phyloP scores from a whole-genome alignment of 2,797 vertebrate species.

The Xenopus petersii region DNA sequence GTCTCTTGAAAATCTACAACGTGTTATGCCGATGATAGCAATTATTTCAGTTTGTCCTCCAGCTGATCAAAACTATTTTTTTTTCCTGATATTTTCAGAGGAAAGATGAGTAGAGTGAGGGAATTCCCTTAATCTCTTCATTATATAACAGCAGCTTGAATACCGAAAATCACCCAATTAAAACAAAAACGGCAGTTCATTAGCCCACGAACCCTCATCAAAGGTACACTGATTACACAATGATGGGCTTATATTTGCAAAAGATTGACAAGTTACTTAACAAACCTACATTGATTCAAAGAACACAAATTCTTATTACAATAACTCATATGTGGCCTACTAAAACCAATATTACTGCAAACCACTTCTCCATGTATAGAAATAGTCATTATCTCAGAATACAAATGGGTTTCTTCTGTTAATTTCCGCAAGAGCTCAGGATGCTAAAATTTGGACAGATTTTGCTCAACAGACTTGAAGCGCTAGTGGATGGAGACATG shows the following conservation, averaged over 20 bases:
- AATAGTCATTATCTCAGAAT: no score
- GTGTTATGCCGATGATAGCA: neutral
- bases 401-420: no score
- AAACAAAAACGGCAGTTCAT: neutral
- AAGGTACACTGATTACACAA: neutral
- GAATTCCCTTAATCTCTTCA: constrained; percentile 1
- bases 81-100: neutral
- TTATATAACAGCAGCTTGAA: neutral
- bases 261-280: neutral
- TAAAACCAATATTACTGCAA: no score
- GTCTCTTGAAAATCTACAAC: neutral
- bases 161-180: neutral
- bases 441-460: no score
- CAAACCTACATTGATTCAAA: neutral
- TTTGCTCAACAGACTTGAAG: no score
- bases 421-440: no score
- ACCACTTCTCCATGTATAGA: no score
- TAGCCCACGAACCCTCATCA: neutral
- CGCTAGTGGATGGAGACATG: no score
- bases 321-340: no score
- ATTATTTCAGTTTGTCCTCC: neutral
- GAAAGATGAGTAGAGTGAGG: neutral
- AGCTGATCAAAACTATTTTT: neutral
- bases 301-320: neutral
- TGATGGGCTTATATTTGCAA: neutral